Evolutionary conservation across 2,888 invertebrate species (phyloP), one percentile per base, ranked within the genome.

Genomic region (Achlya flavicornis): DNA sequence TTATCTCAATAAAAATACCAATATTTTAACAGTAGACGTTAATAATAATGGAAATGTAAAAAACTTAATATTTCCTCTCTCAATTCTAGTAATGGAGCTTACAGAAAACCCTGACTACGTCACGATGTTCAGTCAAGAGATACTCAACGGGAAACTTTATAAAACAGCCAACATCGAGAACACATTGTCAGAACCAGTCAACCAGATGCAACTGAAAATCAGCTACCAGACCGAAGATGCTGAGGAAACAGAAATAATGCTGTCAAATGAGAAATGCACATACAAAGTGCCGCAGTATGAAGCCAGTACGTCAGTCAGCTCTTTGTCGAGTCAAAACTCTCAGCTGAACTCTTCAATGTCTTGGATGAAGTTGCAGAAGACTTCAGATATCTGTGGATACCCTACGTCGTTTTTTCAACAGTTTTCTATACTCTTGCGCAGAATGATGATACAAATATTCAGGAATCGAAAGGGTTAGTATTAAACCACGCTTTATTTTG

Each of bases 71-170:
- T 53, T n/a, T 53, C 10, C 1, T 19, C 63, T 68, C 66, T 61
- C 57, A 41, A 65, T 91, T 91, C 1, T 88, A 96, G 96, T 96
- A 57, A 96, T 96, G 66, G 96, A 96, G 83, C 72, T 95, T 60
- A 94, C 95, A 3, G 96, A 96, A 78, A 93, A 93, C 43, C 90
- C 89, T 0, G 86, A 92, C 19, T 85, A 93, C 71, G 94, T 96
- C 61, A 84, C 87, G 4, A 68, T 87, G 43, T 83, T 96, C 48
- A 90, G 94, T 58, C 88, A 94, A 71, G 90, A 95, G 60, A 94
- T 95, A 11, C 90, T 94, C 68, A 96, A 96, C 77, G 96, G 96
- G 0, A 95, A 95, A 77, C 16, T 90, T 11, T 90, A 82, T 71
- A 92, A 93, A 80, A 86, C 89, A 0, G 81, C 87, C 0, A 91